Percentiles rank a stretch among this genome's conserved stretches.
Conservation (phyloP, 2,113 vertebrate genomes). For the Oenanthe melanoleuca region DNA sequence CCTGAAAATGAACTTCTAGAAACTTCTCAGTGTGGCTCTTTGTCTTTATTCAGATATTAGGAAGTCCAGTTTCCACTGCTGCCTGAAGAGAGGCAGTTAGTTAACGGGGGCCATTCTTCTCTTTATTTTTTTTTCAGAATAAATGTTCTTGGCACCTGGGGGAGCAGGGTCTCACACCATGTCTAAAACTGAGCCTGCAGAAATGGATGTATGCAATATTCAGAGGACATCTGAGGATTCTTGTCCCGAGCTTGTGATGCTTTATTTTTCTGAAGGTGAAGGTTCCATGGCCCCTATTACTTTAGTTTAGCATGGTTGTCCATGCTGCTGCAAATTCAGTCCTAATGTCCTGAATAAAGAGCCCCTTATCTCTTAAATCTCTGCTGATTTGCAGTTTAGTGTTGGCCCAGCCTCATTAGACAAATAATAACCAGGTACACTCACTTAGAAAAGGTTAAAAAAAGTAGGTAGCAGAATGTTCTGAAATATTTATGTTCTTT, state of each 20-base stretch:
- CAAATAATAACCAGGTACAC: not conserved
- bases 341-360: not conserved
- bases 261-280: not conserved
- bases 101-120: not conserved
- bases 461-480: not conserved
- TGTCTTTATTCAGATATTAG: not conserved
- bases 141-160: not conserved
- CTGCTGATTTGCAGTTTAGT: not conserved
- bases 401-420: not conserved
- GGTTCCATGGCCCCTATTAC: not conserved
- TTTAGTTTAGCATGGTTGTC: not conserved
- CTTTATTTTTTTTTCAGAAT: not conserved
- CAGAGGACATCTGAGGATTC: not conserved
- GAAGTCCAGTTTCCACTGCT: not conserved
- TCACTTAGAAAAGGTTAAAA: not conserved
- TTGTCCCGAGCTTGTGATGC: not conserved
- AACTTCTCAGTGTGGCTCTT: not conserved
- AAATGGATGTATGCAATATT: not conserved
- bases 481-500: not conserved
- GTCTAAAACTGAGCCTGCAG: not conserved
- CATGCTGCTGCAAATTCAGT: not conserved
- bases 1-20: not conserved
- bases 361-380: not conserved
- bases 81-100: not conserved
- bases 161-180: fast-evolving